These are phyloP conservation scores for Cheilosia scutellata DNA, from an alignment of 2,888 invertebrate species.

Conservation along the genomic window DNA sequence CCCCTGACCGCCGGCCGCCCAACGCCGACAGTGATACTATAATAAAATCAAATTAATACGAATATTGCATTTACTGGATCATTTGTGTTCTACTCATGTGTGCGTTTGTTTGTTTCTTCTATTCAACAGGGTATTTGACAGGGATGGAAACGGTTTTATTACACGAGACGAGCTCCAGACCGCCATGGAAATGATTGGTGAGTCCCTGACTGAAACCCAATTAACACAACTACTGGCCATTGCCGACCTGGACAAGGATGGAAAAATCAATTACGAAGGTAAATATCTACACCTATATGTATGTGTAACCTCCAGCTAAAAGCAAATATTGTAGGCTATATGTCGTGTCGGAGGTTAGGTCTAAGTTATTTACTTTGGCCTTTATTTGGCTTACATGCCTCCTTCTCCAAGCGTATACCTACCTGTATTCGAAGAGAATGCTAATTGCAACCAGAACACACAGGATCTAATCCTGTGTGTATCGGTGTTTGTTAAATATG, in stretches of 20 bases:
- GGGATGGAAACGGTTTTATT: slow-evolving; percentile 95
- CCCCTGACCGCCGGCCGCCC: too few relatives aligned
- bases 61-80: slow-evolving; percentile 8
- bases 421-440: too few relatives aligned
- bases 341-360: slow-evolving; percentile 8
- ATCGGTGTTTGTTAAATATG: too few relatives aligned
- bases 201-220: slow-evolving; percentile 90
- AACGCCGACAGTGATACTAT: slow-evolving; percentile 9
- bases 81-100: slow-evolving; percentile 5
- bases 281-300: slow-evolving; percentile 64
- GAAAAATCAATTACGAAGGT: slow-evolving; percentile 93
- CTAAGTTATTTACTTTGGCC: slow-evolving; percentile 33
- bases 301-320: neutral
- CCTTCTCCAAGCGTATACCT: neutral
- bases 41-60: slow-evolving; percentile 49
- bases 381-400: slow-evolving; percentile 20
- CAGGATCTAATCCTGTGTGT: too few relatives aligned
- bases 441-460: too few relatives aligned
- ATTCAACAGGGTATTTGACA: slow-evolving; percentile 90
- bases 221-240: slow-evolving; percentile 90
- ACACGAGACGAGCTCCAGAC: slow-evolving; percentile 91
- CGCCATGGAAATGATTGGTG: slow-evolving; percentile 93
- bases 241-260: slow-evolving; percentile 92
- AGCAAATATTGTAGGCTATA: slow-evolving; percentile 2
- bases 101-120: slow-evolving; percentile 9